phyloP scores from a whole-genome alignment of 2,113 vertebrate genomes.

The Carassius auratus region DNA sequence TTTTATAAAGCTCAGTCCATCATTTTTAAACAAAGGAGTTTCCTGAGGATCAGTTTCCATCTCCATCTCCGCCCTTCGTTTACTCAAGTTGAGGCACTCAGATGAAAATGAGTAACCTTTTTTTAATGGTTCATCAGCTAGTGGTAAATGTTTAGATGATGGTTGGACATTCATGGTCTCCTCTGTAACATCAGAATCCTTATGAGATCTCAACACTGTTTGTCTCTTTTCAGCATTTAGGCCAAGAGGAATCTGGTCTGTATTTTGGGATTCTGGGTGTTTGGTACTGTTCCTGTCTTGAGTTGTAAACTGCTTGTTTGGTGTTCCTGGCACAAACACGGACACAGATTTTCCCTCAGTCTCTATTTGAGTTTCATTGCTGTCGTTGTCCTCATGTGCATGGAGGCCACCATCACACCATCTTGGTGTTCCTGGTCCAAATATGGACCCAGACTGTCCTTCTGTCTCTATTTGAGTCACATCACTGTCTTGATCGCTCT shows the following conservation, averaged over 20 bases:
- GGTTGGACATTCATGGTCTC: background rate
- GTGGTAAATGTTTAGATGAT: background rate
- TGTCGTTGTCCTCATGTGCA: background rate
- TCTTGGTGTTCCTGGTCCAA: background rate
- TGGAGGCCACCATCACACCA: background rate
- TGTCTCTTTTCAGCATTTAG: background rate
- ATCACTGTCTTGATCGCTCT: slow-evolving; percentile 10
- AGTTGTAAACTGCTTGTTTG: background rate
- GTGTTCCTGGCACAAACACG: background rate
- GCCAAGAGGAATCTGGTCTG: background rate
- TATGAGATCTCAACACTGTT: background rate
- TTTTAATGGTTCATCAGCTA: background rate
- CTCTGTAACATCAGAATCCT: background rate
- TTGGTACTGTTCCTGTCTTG: background rate
- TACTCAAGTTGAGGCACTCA: background rate
- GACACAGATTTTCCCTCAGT: background rate
- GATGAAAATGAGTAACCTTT: background rate
- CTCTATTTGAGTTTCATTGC: background rate
- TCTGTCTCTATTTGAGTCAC: slow-evolving; percentile 7
- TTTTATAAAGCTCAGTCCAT: slow-evolving; percentile 20
- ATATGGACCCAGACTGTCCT: background rate
- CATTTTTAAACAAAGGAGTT: slow-evolving; percentile 36
- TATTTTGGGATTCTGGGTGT: background rate
- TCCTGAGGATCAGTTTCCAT: background rate
- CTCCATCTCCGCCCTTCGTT: background rate